Evolutionary conservation across 2,113 vertebrate species (phyloP).

Genomic region (Dicrurus megarhynchus): DNA sequence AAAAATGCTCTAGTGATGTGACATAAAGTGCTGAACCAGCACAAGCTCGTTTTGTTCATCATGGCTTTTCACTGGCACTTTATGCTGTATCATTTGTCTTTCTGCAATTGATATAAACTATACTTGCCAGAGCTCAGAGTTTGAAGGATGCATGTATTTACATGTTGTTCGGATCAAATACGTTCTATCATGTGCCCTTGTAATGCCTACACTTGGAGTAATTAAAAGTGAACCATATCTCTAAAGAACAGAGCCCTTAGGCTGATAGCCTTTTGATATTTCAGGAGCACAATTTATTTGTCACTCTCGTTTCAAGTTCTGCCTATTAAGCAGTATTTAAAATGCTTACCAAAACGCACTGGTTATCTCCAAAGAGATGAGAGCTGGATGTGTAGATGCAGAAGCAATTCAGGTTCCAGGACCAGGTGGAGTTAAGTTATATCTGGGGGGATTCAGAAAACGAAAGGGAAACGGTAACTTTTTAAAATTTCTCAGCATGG

Average conservation of each 20-base stretch:
- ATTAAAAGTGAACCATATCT: background rate
- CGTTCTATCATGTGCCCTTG: fast-evolving
- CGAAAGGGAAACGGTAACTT: background rate
- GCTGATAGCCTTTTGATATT: background rate
- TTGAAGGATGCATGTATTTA: background rate
- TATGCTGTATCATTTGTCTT: background rate
- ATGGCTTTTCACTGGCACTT: background rate
- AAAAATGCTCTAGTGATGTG: background rate
- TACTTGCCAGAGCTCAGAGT: background rate
- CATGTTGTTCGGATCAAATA: background rate
- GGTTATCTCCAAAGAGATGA: background rate
- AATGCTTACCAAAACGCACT: background rate
- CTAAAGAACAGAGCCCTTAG: background rate
- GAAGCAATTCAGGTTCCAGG: background rate
- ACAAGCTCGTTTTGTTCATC: background rate
- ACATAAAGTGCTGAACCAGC: background rate
- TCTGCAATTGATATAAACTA: background rate
- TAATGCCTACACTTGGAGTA: background rate
- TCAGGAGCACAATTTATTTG: background rate
- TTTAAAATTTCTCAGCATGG: background rate
- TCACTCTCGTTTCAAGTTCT: background rate
- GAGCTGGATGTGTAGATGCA: background rate
- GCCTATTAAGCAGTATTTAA: background rate
- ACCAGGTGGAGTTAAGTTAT: background rate
- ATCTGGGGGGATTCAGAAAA: background rate